Base-by-base conservation (phyloP, 2,888 invertebrate species). In the Scaptomyza reducta region DNA sequence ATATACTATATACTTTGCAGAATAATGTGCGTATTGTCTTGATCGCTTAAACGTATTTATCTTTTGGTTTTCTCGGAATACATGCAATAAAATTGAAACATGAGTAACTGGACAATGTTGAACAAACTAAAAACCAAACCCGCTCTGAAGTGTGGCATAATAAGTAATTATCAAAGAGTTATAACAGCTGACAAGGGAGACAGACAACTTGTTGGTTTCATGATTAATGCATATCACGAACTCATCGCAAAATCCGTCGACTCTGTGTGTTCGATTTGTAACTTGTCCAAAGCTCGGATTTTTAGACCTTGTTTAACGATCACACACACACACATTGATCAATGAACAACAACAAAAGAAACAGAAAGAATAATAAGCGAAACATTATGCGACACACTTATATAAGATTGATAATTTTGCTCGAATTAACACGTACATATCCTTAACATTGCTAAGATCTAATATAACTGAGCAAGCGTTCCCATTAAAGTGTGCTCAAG, bases 221-320 rank as follows among this genome's bases (percentile, higher is more conserved):
- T 61, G 49, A 50, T 44, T 51, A 51, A 63, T 51, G 50, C 63
- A 40, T 27, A 31, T 38, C 63, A 63, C 61, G 63, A 50, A 63
- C 50, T 35, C 25, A 31, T 40, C 35, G 18, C 35, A 18, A 18
- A 18, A 59, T 6, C 25, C 7, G 14, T 16, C 38, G 14, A 14
- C 14, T 38, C 9, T 38, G 14, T 31, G 22, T 41, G 29, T 51
- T 40, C 54, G 13, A 33, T 22, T 25, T 44, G 54, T 18, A 27
- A 11, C 9, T 40, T 31, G 35, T 35, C 47, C 31, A 16, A 38
- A 16, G 25, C 18, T 18, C 6, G 6, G 4, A 38, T 55, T 45
- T 40, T 41, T 41, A 46, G 56, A 61, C 46, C 41, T 57, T 57
- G 57, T 40, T 40, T 46, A 40, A 25, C 45, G 40, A 45, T 14